phyloP scores from a whole-genome alignment of 2,797 vertebrate species.

The Danio kyathit region DNA sequence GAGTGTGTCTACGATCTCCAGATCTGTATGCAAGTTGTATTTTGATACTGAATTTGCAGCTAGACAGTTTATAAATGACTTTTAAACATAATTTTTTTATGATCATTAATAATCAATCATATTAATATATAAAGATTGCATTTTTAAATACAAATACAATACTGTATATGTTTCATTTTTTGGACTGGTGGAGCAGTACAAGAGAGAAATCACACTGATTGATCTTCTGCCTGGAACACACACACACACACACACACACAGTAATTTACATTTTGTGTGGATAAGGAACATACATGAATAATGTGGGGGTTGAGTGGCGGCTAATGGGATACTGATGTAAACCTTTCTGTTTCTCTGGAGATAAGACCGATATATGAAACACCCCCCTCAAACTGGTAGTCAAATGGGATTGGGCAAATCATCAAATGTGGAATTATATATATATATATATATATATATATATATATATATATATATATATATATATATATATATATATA shows the following conservation, averaged over 20 bases:
- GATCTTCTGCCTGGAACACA: not conserved
- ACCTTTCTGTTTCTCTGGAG: slow-evolving; percentile 40
- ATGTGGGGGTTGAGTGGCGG: slow-evolving; percentile 1
- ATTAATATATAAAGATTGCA: not conserved
- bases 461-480: too few relatives aligned
- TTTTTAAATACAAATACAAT: not conserved
- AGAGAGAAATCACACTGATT: not conserved
- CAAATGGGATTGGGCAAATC: not conserved
- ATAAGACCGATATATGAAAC: slow-evolving; percentile 47
- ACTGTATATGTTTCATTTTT: not conserved
- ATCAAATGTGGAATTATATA: not conserved
- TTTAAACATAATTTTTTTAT: not conserved
- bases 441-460: too few relatives aligned
- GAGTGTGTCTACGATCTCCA: not conserved
- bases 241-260: not conserved
- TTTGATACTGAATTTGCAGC: not conserved
- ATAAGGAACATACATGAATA: not conserved
- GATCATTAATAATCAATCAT: not conserved
- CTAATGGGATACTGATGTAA: slow-evolving; percentile 13
- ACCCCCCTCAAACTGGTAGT: slow-evolving; percentile 9
- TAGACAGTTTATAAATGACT: not conserved
- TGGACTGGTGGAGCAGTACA: not conserved
- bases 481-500: too few relatives aligned
- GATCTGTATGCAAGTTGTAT: not conserved
- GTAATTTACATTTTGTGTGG: not conserved